Evolutionary conservation across 2,888 invertebrate genomes (phyloP).

Genomic region (Punctoribates punctum): DNA sequence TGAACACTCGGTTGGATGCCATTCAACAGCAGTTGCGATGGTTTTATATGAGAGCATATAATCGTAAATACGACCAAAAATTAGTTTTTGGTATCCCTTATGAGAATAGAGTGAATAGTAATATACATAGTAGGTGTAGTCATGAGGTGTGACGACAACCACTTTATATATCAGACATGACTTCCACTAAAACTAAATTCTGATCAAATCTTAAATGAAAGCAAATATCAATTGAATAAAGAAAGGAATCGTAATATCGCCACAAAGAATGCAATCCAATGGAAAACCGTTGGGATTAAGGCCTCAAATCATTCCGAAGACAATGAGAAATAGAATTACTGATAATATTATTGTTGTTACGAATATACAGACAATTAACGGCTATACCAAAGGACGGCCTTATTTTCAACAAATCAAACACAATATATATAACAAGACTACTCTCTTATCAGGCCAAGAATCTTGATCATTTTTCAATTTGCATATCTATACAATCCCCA

Average conservation of each 20-base stretch:
- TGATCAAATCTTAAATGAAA: constrained; percentile 1
- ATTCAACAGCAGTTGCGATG: too few relatives aligned
- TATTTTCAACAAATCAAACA: too few relatives aligned
- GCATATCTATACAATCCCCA: too few relatives aligned
- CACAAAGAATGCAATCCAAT: neutral
- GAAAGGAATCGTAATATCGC: neutral
- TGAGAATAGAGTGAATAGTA: constrained; percentile 9
- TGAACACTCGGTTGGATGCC: neutral
- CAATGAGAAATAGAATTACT: neutral
- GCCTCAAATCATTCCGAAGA: neutral
- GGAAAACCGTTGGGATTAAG: constrained; percentile 22
- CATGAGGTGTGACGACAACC: constrained; percentile 23
- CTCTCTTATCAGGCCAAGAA: too few relatives aligned
- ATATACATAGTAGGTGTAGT: too few relatives aligned
- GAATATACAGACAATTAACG: too few relatives aligned
- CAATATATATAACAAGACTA: too few relatives aligned
- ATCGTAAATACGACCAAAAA: constrained; percentile 21
- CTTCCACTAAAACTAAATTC: neutral
- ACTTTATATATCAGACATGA: neutral
- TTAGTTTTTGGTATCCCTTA: constrained; percentile 18
- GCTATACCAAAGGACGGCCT: too few relatives aligned
- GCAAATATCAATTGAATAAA: constrained; percentile 11
- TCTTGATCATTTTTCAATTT: too few relatives aligned
- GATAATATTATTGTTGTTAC: too few relatives aligned
- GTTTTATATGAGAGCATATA: constrained; percentile 1